phyloP scores from a whole-genome alignment of 2,888 invertebrate genomes.

The Spisula solida region DNA sequence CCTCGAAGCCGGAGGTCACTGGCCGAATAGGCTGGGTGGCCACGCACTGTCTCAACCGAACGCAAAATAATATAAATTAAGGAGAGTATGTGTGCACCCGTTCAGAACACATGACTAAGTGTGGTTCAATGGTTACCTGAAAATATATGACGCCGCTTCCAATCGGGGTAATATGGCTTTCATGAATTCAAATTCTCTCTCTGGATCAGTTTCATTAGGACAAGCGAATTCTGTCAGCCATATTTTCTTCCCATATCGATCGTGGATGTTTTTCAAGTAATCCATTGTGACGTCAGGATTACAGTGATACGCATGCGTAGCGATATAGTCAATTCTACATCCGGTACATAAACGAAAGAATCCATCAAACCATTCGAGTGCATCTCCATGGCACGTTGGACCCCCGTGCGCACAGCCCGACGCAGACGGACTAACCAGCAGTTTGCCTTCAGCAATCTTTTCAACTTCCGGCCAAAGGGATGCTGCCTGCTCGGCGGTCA shows the following conservation, averaged over 20 bases:
- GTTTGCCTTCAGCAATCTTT: slow-evolving; percentile 51
- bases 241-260: slow-evolving; percentile 54
- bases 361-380: slow-evolving; percentile 72
- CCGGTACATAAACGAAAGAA: slow-evolving; percentile 73
- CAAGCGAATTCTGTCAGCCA: slow-evolving; percentile 49
- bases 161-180: slow-evolving; percentile 40
- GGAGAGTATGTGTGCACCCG: too few species aligned
- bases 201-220: slow-evolving; percentile 45
- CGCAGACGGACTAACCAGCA: slow-evolving; percentile 74
- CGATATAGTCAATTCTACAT: slow-evolving; percentile 75
- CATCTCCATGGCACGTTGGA: slow-evolving; percentile 54
- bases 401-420: slow-evolving; percentile 62
- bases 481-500: slow-evolving; percentile 72
- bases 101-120: too few species aligned
- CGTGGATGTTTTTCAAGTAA: slow-evolving; percentile 39
- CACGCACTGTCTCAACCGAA: too few species aligned
- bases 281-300: slow-evolving; percentile 44
- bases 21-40: too few species aligned
- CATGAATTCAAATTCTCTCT: slow-evolving; percentile 65
- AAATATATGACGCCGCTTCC: slow-evolving; percentile 32
- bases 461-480: slow-evolving; percentile 71
- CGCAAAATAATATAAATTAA: too few species aligned
- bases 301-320: slow-evolving; percentile 75
- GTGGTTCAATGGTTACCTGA: neutral
- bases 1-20: too few species aligned